These are phyloP conservation scores for Ditula angustiorana DNA, from an alignment of 2,888 invertebrate species.

Conservation along the genomic window DNA sequence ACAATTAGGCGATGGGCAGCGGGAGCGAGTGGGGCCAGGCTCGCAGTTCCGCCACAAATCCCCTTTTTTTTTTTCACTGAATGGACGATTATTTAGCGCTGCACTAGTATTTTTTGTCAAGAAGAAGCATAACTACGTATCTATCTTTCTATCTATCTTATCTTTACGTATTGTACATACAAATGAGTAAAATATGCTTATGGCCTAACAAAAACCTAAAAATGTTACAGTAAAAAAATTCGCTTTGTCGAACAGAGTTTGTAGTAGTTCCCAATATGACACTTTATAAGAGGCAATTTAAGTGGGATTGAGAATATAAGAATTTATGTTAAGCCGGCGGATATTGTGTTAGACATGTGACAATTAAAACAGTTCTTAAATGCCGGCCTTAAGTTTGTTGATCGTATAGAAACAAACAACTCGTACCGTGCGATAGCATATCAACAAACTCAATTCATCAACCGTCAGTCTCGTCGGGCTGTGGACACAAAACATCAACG, in stretches of 20 bases:
- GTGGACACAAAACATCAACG: constrained; percentile 29
- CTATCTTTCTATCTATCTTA: too few relatives aligned
- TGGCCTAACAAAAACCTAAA: background rate
- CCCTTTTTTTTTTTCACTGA: constrained; percentile 43
- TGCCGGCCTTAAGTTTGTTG: background rate
- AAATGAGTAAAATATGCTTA: background rate
- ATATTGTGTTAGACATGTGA: constrained; percentile 6
- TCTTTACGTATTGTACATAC: too few relatives aligned
- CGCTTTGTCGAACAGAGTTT: background rate
- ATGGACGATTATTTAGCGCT: too few relatives aligned
- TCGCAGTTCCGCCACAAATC: constrained; percentile 69
- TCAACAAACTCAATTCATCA: constrained; percentile 25
- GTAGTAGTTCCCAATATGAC: background rate
- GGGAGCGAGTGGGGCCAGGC: constrained; percentile 50
- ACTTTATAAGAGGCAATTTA: constrained; percentile 4
- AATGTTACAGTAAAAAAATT: background rate
- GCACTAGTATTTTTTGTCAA: background rate
- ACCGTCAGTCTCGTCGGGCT: constrained; percentile 10
- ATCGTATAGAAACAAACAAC: background rate
- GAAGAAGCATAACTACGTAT: too few relatives aligned
- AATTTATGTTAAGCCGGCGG: background rate
- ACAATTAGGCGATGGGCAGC: constrained; percentile 79
- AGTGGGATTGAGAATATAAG: background rate
- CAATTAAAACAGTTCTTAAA: background rate
- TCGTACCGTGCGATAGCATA: constrained; percentile 3